Conservation (phyloP, 2,113 vertebrate genomes). For the Silurus meridionalis region DNA sequence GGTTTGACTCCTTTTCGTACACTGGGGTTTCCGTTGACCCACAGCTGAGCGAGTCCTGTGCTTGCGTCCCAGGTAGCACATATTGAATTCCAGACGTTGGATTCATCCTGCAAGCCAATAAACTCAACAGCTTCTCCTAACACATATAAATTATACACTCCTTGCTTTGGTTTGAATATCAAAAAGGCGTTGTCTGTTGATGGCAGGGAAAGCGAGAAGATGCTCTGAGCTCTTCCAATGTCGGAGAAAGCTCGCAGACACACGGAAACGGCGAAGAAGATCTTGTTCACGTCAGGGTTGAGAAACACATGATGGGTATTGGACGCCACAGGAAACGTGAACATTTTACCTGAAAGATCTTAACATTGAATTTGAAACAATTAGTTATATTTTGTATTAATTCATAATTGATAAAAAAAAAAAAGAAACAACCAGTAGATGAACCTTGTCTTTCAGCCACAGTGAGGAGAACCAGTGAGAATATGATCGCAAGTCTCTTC, state of each 20-base stretch:
- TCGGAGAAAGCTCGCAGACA: conserved; percentile 22
- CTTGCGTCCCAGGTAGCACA: conserved; percentile 55
- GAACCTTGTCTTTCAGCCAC: conserved; percentile 13
- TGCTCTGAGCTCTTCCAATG: conserved; percentile 15
- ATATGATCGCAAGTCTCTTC: neutral
- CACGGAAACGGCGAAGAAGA: neutral
- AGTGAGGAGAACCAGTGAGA: neutral
- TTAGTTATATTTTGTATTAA: too few relatives aligned
- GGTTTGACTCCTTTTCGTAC: conserved; percentile 46
- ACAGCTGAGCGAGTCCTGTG: conserved; percentile 53
- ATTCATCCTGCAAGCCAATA: conserved; percentile 8
- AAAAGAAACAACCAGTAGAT: neutral
- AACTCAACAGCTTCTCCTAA: neutral
- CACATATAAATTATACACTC: neutral
- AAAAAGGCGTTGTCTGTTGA: conserved; percentile 21
- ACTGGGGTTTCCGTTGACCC: conserved; percentile 53
- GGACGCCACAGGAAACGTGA: conserved; percentile 33
- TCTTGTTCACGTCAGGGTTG: neutral
- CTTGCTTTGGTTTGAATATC: conserved; percentile 24
- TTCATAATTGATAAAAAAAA: neutral
- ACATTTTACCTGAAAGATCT: conserved; percentile 41
- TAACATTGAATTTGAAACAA: neutral
- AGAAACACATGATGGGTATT: conserved; percentile 26
- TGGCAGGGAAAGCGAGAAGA: conserved; percentile 34
- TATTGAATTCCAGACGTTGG: conserved; percentile 53